Conservation (phyloP, 2,113 vertebrate genomes). For the Thinocorus orbignyianus region DNA sequence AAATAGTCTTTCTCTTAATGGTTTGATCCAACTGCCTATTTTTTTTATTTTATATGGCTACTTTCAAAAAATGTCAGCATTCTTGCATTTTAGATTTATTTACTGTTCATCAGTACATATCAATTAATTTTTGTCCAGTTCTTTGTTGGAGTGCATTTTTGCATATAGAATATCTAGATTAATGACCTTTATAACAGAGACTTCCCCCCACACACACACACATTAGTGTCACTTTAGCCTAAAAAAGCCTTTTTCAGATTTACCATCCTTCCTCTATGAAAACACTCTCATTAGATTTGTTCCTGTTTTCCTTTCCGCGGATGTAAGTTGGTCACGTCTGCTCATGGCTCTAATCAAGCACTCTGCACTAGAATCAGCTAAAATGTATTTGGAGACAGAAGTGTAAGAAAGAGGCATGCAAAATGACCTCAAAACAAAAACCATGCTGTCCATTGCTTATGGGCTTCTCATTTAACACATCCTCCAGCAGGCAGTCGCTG, state of each 20-base stretch:
- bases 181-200: neutral
- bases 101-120: fast-evolving
- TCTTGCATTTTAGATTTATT: neutral
- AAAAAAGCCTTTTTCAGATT: neutral
- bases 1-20: neutral
- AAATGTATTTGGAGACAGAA: neutral
- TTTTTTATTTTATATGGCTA: neutral
- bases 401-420: neutral
- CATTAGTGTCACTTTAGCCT: neutral
- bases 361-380: neutral
- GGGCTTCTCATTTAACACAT: neutral
- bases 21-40: neutral
- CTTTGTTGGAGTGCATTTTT: neutral
- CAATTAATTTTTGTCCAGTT: neutral
- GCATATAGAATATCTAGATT: neutral
- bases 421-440: neutral
- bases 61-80: neutral
- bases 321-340: neutral
- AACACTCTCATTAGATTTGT: neutral
- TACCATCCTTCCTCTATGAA: neutral
- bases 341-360: neutral
- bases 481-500: fast-evolving
- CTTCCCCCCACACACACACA: neutral
- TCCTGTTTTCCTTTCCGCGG: neutral
- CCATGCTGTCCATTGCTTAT: fast-evolving